Conservation (phyloP, 2,113 vertebrate species). For the Synodontis membranacea region DNA sequence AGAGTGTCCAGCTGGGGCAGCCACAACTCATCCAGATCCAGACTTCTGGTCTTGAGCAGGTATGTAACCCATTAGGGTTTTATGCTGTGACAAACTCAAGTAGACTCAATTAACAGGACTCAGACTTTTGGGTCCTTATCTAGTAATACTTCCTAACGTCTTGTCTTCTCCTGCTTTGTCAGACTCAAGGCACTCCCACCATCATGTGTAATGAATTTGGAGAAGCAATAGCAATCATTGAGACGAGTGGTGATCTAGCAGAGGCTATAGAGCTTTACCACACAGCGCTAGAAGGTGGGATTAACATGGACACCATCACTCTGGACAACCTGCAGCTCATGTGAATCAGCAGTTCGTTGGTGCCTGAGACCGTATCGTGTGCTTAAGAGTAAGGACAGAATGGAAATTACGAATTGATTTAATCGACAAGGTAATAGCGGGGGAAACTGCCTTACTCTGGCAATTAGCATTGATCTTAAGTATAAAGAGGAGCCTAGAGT, state of each 20-base stretch:
- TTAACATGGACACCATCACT: conserved; percentile 67
- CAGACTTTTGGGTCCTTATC: neutral
- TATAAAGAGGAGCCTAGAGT: neutral
- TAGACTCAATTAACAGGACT: neutral
- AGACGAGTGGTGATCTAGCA: conserved; percentile 82
- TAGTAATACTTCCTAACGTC: neutral
- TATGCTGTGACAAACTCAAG: neutral
- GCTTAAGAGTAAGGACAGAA: neutral
- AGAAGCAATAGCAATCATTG: conserved; percentile 88
- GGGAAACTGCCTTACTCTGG: neutral
- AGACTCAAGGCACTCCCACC: conserved; percentile 68
- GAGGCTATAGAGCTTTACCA: conserved; percentile 83
- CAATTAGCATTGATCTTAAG: neutral
- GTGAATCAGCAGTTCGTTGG: conserved; percentile 53
- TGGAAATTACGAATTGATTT: neutral
- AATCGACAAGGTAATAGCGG: neutral
- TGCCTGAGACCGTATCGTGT: neutral
- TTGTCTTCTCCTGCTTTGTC: neutral
- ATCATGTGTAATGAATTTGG: conserved; percentile 90
- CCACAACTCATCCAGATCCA: conserved; percentile 76
- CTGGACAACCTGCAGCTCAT: conserved; percentile 72
- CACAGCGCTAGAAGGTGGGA: conserved; percentile 77
- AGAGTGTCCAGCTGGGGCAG: conserved; percentile 58
- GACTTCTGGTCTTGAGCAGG: conserved; percentile 69
- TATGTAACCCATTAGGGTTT: conserved; percentile 28